Conservation (phyloP, 1,140 invertebrate genomes). For the Drosophila ananassae region DNA sequence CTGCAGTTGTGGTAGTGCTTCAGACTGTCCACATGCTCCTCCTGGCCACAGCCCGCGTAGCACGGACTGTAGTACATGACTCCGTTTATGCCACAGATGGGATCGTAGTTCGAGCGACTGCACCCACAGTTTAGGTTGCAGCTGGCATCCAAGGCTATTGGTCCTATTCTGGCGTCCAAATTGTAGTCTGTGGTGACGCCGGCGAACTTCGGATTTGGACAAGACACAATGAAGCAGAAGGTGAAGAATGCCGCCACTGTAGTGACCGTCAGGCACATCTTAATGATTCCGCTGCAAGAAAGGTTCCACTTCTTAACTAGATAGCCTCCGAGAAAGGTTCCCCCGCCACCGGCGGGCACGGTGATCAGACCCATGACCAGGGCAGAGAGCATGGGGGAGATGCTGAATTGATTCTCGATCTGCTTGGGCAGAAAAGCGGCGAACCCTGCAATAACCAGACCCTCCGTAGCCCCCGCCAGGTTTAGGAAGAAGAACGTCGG, state of each 20-base stretch:
- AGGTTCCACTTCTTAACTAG: slow-evolving; percentile 90
- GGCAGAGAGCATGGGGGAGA: slow-evolving; percentile 89
- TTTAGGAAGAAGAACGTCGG: slow-evolving; percentile 93
- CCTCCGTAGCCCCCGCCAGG: slow-evolving; percentile 91
- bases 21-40: slow-evolving; percentile 68
- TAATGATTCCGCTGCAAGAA: slow-evolving; percentile 90
- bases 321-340: slow-evolving; percentile 92
- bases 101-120: slow-evolving; percentile 85
- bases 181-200: slow-evolving; percentile 88
- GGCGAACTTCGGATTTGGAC: slow-evolving; percentile 89
- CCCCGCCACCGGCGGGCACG: slow-evolving; percentile 90
- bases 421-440: slow-evolving; percentile 93
- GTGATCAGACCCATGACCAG: slow-evolving; percentile 90
- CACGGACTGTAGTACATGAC: slow-evolving; percentile 93
- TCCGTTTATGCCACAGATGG: slow-evolving; percentile 90
- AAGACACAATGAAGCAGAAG: slow-evolving; percentile 89
- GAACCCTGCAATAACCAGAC: slow-evolving; percentile 91
- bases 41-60: slow-evolving; percentile 90
- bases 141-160: slow-evolving; percentile 74
- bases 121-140: slow-evolving; percentile 89
- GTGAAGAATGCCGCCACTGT: slow-evolving; percentile 86
- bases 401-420: slow-evolving; percentile 93
- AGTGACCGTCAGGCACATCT: slow-evolving; percentile 88
- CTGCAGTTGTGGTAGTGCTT: slow-evolving; percentile 85
- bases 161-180: neutral